Conservation (phyloP, 1,140 invertebrate species). For the Drosophila cardini region DNA sequence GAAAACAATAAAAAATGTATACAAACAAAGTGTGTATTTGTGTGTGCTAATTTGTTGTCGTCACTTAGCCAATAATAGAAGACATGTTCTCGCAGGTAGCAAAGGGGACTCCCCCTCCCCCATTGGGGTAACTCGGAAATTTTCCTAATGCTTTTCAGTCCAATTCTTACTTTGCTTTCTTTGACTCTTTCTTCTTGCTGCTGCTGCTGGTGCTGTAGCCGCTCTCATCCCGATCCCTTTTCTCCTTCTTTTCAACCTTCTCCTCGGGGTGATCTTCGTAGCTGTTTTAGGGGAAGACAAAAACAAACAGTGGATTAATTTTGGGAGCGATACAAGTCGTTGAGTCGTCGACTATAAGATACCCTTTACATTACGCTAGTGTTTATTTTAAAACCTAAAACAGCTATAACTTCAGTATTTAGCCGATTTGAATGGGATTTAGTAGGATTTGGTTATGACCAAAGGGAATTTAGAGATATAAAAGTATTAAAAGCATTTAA, state of each 20-base stretch:
- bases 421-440: too few species aligned
- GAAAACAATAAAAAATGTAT: conserved; percentile 25
- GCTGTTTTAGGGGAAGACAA: conserved; percentile 70
- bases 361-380: too few species aligned
- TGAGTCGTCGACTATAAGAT: too few species aligned
- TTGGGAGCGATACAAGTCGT: too few species aligned
- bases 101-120: not conserved
- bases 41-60: conserved; percentile 5
- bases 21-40: too few species aligned
- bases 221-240: conserved; percentile 78
- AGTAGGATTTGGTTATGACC: too few species aligned
- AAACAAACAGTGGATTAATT: too few species aligned
- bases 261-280: conserved; percentile 89
- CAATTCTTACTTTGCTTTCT: conserved; percentile 70
- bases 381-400: too few species aligned
- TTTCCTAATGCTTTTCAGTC: not conserved
- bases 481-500: too few species aligned
- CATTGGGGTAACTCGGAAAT: conserved; percentile 1
- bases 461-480: too few species aligned
- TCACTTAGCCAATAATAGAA: conserved; percentile 57
- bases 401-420: too few species aligned
- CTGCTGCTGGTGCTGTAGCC: conserved; percentile 46
- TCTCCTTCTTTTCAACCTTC: conserved; percentile 84
- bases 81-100: conserved; percentile 62
- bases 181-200: conserved; percentile 81